Evolutionary conservation across 2,888 invertebrate genomes (phyloP).

Genomic region (Drosophila heteroneura): DNA sequence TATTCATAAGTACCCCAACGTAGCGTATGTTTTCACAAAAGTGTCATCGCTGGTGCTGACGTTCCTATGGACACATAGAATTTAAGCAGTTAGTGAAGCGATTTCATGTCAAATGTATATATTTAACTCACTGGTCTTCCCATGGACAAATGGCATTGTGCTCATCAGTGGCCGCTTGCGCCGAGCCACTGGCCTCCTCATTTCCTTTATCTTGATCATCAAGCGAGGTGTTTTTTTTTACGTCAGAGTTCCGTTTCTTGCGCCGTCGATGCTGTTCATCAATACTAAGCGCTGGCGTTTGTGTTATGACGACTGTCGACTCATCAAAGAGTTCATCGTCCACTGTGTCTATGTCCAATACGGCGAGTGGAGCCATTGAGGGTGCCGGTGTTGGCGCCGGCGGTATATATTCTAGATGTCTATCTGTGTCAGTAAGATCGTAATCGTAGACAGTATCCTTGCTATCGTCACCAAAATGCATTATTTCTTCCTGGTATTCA

Average conservation of each 20-base stretch:
- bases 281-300: conserved; percentile 42
- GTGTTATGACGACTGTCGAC: conserved; percentile 9
- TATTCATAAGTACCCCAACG: conserved; percentile 95
- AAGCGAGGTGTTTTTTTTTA: conserved; percentile 71
- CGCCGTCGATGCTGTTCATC: conserved; percentile 80
- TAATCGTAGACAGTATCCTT: conserved; percentile 77
- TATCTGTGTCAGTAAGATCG: conserved; percentile 80
- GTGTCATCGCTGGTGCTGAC: conserved; percentile 93
- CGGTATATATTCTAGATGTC: conserved; percentile 78
- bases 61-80: conserved; percentile 88
- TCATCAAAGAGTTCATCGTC: conserved; percentile 87
- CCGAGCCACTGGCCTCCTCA: conserved; percentile 25
- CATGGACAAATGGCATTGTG: conserved; percentile 96
- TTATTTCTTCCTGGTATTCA: conserved; percentile 84
- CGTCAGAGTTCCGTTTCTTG: conserved; percentile 82
- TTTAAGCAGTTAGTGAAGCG: not conserved
- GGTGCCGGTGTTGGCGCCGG: conserved; percentile 84
- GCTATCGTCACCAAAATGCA: conserved; percentile 77
- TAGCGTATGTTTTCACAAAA: conserved; percentile 97
- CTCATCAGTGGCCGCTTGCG: conserved; percentile 77
- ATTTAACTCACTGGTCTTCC: conserved; percentile 95
- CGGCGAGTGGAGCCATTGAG: conserved; percentile 89
- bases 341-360: conserved; percentile 89
- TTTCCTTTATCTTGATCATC: conserved; percentile 70
- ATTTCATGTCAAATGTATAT: not conserved